A percentile compares a stretch with the other conserved stretches of the same genome.
phyloP scores from a whole-genome alignment of 2,797 vertebrate species.

The Echiichthys vipera region DNA sequence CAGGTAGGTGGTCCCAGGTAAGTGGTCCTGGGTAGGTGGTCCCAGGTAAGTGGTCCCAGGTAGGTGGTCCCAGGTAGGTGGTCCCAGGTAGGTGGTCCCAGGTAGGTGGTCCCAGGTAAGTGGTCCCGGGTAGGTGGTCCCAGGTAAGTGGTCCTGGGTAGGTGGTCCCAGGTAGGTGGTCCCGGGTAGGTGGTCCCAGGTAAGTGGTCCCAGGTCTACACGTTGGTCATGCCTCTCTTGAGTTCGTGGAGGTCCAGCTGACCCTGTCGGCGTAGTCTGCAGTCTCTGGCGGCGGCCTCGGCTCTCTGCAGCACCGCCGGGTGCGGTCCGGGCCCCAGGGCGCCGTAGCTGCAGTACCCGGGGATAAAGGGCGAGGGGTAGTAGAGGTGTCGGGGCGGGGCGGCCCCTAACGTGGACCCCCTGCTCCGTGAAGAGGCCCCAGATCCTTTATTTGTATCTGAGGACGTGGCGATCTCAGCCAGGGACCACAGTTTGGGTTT shows the following conservation, averaged over 20 bases:
- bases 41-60: no score
- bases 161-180: no score
- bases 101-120: no score
- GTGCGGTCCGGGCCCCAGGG: conserved; percentile 92
- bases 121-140: no score
- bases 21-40: no score
- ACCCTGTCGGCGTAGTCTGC: conserved; percentile 83
- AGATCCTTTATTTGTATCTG: conserved; percentile 87
- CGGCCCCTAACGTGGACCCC: conserved; percentile 73
- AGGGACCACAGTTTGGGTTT: conserved; percentile 97
- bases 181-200: no score
- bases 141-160: no score
- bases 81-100: no score
- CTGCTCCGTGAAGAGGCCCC: conserved; percentile 54
- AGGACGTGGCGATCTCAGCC: conserved; percentile 93
- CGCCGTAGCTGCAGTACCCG: conserved; percentile 90
- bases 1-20: no score
- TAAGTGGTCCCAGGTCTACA: conserved; percentile 73
- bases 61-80: no score
- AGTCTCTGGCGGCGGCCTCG: conserved; percentile 86
- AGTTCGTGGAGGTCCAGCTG: conserved; percentile 89
- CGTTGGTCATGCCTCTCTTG: conserved; percentile 89
- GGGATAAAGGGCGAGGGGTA: conserved; percentile 90
- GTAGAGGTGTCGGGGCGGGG: conserved; percentile 90
- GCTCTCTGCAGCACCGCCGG: conserved; percentile 89